These are phyloP conservation scores for Teleiodes luculella DNA, from an alignment of 2,888 invertebrate species.

Conservation along the genomic window DNA sequence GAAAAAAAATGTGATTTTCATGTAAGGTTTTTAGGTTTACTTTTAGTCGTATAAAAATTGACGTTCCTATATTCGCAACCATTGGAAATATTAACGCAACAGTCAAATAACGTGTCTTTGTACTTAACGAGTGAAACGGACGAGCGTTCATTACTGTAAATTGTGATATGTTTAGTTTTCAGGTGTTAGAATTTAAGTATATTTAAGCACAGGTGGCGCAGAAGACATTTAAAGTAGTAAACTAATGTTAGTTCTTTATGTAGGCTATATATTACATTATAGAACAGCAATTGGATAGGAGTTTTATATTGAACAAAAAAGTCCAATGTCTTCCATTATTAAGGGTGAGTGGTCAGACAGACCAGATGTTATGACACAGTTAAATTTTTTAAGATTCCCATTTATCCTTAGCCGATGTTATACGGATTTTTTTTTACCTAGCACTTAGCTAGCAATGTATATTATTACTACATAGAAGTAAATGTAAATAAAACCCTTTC, in stretches of 20 bases:
- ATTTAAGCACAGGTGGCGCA: slow-evolving; percentile 55
- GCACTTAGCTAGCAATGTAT: slow-evolving; percentile 39
- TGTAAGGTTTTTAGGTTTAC: slow-evolving; percentile 51
- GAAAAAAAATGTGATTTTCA: slow-evolving; percentile 62
- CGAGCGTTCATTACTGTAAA: slow-evolving; percentile 51
- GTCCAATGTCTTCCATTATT: slow-evolving; percentile 56
- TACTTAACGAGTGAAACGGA: slow-evolving; percentile 56
- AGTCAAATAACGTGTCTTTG: slow-evolving; percentile 60
- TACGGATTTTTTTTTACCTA: slow-evolving; percentile 27
- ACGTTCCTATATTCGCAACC: slow-evolving; percentile 68
- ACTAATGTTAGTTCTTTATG: not conserved
- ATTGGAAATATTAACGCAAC: slow-evolving; percentile 55
- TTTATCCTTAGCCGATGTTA: slow-evolving; percentile 28
- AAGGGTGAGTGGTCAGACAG: slow-evolving; percentile 37
- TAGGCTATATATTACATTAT: not conserved
- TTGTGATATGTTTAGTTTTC: slow-evolving; percentile 66
- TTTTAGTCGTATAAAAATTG: slow-evolving; percentile 47
- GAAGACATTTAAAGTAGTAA: slow-evolving; percentile 14
- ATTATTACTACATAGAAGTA: slow-evolving; percentile 38
- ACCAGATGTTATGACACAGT: slow-evolving; percentile 22
- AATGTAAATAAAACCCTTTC: slow-evolving; percentile 44
- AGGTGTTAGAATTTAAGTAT: slow-evolving; percentile 38
- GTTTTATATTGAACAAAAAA: slow-evolving; percentile 26
- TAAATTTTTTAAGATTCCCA: slow-evolving; percentile 19
- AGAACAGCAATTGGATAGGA: not conserved